These are phyloP conservation scores for Asbolus verrucosus DNA, from an alignment of 1,140 invertebrate species.

Conservation along the genomic window DNA sequence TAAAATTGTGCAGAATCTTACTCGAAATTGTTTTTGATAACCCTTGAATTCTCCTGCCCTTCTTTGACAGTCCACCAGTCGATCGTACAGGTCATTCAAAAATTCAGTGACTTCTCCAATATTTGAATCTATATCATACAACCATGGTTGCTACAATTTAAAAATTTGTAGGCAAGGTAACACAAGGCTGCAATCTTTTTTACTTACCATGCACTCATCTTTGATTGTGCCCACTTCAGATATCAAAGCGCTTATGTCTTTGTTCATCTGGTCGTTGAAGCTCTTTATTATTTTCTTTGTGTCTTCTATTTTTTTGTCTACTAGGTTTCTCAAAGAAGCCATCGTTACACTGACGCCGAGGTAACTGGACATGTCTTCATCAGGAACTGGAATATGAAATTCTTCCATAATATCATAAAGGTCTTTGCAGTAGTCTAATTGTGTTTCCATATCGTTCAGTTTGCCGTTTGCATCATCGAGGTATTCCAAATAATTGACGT, in stretches of 20 bases:
- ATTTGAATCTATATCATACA: constrained; percentile 80
- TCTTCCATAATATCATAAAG: constrained; percentile 80
- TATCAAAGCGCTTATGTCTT: constrained; percentile 74
- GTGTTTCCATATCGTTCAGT: constrained; percentile 73
- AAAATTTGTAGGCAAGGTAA: constrained; percentile 37
- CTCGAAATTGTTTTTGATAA: constrained; percentile 79
- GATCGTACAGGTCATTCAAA: constrained; percentile 72
- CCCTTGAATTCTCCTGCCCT: constrained; percentile 76
- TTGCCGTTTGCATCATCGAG: constrained; percentile 73
- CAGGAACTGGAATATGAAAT: constrained; percentile 71
- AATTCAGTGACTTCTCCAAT: constrained; percentile 72
- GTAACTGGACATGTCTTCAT: constrained; percentile 60
- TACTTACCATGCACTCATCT: constrained; percentile 70
- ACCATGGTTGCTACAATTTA: constrained; percentile 79
- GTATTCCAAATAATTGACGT: constrained; percentile 77
- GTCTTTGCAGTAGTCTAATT: constrained; percentile 78
- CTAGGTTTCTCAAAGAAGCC: constrained; percentile 66
- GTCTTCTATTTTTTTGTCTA: constrained; percentile 70
- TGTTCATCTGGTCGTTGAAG: constrained; percentile 72
- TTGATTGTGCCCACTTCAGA: constrained; percentile 76
- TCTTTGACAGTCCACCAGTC: constrained; percentile 72
- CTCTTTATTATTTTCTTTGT: constrained; percentile 68
- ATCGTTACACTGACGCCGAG: constrained; percentile 65
- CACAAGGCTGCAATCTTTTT: constrained; percentile 15
- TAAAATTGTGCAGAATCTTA: constrained; percentile 66